Percentiles rank a stretch among this genome's conserved stretches.
These are phyloP conservation scores for Gymnocheta viridis DNA, from an alignment of 2,888 invertebrate species.

Conservation along the genomic window DNA sequence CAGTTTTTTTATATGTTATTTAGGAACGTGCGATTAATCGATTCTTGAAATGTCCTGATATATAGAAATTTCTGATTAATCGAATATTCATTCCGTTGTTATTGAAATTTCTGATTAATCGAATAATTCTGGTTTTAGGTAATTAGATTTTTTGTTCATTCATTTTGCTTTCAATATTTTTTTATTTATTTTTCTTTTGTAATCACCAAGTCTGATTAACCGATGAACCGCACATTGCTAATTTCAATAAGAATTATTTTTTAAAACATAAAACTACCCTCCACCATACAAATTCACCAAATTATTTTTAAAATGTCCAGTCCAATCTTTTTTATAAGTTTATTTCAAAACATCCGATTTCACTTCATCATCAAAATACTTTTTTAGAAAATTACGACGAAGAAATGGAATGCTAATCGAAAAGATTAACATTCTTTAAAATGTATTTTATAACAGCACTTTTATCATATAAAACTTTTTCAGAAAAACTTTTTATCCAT, in stretches of 20 bases:
- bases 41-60: not conserved
- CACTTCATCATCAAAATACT: no score
- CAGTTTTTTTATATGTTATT: not conserved
- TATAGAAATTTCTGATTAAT: not conserved
- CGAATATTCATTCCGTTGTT: not conserved
- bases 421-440: no score
- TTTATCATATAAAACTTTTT: no score
- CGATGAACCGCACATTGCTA: not conserved
- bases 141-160: no score
- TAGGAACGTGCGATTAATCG: not conserved
- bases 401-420: no score
- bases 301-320: not conserved
- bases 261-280: conserved; percentile 7
- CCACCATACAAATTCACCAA: conserved; percentile 4
- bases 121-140: no score
- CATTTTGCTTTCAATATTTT: not conserved
- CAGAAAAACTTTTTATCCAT: no score
- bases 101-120: not conserved
- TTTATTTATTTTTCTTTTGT: not conserved
- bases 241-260: not conserved
- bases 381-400: no score
- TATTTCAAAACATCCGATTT: not conserved
- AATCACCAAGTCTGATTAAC: not conserved
- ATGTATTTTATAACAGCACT: no score
- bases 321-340: not conserved